A percentile compares a stretch with the other conserved stretches of the same genome.
Conservation (phyloP, 2,113 vertebrate genomes). For the Pseudopipra pipra region DNA sequence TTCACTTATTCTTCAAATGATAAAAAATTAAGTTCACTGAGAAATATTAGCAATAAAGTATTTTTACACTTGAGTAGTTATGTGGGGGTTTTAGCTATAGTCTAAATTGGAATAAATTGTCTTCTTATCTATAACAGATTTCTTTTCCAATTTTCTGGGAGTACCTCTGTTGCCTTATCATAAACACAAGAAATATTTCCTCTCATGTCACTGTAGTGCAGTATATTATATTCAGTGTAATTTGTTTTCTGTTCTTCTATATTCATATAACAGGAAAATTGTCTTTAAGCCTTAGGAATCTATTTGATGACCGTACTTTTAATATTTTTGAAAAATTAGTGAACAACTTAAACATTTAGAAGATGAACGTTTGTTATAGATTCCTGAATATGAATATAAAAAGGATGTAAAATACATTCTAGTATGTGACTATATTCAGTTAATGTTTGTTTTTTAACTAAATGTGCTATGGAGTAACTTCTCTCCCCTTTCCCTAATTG, state of each 20-base stretch:
- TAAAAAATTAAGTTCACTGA: neutral
- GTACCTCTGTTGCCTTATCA: neutral
- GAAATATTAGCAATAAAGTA: neutral
- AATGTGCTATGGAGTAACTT: neutral
- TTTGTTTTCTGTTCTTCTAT: constrained; percentile 8
- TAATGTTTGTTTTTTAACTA: neutral
- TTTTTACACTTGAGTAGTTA: neutral
- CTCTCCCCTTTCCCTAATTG: neutral
- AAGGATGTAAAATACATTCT: neutral
- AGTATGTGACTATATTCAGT: neutral
- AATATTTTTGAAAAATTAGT: neutral
- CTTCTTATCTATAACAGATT: neutral
- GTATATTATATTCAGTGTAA: neutral
- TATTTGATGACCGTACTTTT: neutral
- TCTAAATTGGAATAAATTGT: neutral
- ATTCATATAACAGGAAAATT: constrained; percentile 31
- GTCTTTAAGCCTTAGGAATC: neutral
- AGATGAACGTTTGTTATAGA: neutral
- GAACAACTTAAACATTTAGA: neutral
- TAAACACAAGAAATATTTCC: neutral
- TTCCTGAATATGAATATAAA: neutral
- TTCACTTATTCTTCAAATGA: neutral
- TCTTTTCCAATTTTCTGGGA: neutral
- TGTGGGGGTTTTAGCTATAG: neutral
- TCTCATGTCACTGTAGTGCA: neutral